phyloP scores from a whole-genome alignment of 2,113 vertebrate genomes.

The Isurus oxyrinchus region DNA sequence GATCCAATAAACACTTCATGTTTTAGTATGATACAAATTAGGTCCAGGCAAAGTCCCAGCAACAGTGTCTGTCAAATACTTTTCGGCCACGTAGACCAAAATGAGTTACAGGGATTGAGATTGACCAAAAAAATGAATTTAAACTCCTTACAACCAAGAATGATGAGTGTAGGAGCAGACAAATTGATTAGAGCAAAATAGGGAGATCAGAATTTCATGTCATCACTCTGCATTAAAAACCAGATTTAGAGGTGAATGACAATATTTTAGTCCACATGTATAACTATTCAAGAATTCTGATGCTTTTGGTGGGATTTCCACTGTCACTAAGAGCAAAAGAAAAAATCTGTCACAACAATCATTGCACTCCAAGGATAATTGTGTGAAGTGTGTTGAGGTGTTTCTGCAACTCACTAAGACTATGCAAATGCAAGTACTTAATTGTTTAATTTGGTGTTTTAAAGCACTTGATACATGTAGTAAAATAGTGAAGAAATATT shows the following conservation, averaged over 20 bases:
- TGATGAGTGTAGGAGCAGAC: not conserved
- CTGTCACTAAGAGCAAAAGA: slow-evolving; percentile 1
- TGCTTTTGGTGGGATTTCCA: not conserved
- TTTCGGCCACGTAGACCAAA: not conserved
- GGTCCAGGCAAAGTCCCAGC: too few species aligned
- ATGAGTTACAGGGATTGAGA: not conserved
- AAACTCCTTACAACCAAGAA: not conserved
- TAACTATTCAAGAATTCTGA: not conserved
- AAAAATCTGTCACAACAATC: not conserved
- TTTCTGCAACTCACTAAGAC: not conserved
- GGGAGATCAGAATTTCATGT: not conserved
- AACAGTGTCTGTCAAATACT: not conserved
- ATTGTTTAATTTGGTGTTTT: not conserved
- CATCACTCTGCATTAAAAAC: not conserved
- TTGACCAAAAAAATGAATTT: not conserved
- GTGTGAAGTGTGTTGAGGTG: not conserved
- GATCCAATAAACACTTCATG: too few species aligned
- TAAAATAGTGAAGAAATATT: not conserved
- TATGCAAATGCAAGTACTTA: not conserved
- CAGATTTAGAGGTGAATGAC: not conserved
- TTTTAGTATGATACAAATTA: too few species aligned
- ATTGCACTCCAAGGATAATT: not conserved
- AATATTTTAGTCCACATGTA: not conserved
- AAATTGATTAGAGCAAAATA: not conserved
- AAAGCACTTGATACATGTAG: not conserved